phyloP scores from a whole-genome alignment of 2,113 vertebrate species.

The Stomatorhinus ivindoensis region DNA sequence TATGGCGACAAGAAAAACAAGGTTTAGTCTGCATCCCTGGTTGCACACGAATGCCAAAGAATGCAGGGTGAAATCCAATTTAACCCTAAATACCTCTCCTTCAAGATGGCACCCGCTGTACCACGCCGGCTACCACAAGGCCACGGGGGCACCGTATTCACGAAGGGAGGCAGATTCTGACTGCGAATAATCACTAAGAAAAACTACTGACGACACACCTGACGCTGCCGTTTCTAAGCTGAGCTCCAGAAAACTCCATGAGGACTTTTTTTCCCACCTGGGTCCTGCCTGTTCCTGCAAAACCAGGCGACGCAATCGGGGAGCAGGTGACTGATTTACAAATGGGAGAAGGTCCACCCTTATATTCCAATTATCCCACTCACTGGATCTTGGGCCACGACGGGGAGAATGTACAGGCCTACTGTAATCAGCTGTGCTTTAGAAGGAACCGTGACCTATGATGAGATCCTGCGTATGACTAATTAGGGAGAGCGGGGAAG shows the following conservation, averaged over 20 bases:
- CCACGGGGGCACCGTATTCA: background rate
- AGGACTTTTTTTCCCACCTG: background rate
- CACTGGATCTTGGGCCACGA: background rate
- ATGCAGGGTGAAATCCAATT: background rate
- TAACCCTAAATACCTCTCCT: background rate
- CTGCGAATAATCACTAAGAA: background rate
- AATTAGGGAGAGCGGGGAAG: background rate
- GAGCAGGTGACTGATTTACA: background rate
- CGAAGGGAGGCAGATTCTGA: background rate
- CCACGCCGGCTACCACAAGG: background rate
- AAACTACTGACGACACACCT: background rate
- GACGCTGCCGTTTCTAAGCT: background rate
- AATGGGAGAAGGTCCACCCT: background rate
- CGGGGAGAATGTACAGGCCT: background rate
- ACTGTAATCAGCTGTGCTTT: background rate
- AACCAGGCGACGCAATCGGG: background rate
- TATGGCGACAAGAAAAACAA: background rate
- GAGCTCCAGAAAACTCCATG: background rate
- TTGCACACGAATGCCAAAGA: background rate
- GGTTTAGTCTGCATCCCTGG: background rate
- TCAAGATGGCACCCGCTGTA: background rate
- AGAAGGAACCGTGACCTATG: background rate
- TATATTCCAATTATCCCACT: background rate
- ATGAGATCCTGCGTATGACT: background rate
- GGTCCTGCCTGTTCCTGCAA: background rate